These are phyloP conservation scores for Chrysolophus pictus DNA, from an alignment of 2,797 vertebrate species.

Conservation along the genomic window DNA sequence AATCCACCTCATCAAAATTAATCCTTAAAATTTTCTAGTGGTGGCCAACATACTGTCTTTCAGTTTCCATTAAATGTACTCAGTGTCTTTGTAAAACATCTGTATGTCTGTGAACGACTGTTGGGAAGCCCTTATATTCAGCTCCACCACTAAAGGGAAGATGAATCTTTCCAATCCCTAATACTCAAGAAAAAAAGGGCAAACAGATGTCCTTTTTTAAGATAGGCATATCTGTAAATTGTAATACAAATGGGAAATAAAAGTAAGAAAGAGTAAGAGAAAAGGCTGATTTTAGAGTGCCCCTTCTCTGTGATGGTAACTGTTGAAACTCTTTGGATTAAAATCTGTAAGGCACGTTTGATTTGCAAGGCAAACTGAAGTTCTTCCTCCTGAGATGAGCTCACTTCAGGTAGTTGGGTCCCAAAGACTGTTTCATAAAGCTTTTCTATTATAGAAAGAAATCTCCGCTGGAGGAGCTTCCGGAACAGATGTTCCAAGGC, in stretches of 20 bases:
- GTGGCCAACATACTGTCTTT: not conserved
- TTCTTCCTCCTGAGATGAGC: not conserved
- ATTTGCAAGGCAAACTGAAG: not conserved
- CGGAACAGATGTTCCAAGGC: not conserved
- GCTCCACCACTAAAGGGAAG: not conserved
- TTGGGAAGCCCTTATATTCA: not conserved
- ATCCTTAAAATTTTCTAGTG: not conserved
- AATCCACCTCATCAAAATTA: not conserved
- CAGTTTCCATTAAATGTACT: not conserved
- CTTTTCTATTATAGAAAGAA: conserved; percentile 30
- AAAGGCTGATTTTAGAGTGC: not conserved
- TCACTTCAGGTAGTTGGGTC: not conserved
- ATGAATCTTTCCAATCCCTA: not conserved
- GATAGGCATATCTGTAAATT: not conserved
- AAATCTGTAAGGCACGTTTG: not conserved
- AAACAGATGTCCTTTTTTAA: not conserved
- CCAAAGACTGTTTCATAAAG: conserved; percentile 13
- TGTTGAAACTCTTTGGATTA: not conserved
- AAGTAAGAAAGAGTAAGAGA: not conserved
- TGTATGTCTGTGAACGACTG: not conserved
- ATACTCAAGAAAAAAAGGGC: not conserved
- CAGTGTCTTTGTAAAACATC: not conserved
- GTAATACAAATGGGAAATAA: not conserved
- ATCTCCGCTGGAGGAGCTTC: not conserved
- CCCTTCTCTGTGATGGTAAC: not conserved